Evolutionary conservation across 2,797 vertebrate species (phyloP).

Genomic region (Parauchenoglanis ngamensis): DNA sequence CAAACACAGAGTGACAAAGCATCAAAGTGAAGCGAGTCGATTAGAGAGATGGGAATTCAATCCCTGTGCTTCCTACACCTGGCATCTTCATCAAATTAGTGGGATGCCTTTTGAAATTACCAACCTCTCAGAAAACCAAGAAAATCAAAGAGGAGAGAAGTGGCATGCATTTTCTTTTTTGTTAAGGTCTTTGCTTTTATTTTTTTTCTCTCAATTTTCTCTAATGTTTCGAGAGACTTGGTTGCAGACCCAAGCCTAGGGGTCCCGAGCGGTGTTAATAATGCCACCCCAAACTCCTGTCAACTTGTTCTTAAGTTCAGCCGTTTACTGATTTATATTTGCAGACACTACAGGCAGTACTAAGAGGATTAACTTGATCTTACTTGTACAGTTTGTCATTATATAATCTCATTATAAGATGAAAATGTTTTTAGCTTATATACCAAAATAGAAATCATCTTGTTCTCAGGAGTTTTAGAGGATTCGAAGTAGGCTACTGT

Average conservation of each 20-base stretch:
- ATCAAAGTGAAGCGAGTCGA: conserved; percentile 20
- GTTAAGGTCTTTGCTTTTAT: conserved; percentile 22
- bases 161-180: neutral
- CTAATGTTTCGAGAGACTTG: neutral
- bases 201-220: conserved; percentile 14
- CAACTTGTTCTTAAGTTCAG: conserved; percentile 22
- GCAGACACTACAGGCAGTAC: neutral
- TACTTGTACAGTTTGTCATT: neutral
- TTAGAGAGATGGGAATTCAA: neutral
- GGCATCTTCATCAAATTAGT: conserved; percentile 53
- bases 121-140: conserved; percentile 46
- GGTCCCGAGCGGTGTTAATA: conserved; percentile 51
- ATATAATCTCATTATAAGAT: neutral
- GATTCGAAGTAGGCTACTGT: neutral
- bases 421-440: neutral
- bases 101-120: conserved; percentile 48
- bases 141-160: conserved; percentile 51
- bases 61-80: conserved; percentile 27
- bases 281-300: neutral
- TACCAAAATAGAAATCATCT: neutral
- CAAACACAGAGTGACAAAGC: conserved; percentile 12
- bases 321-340: neutral
- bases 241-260: conserved; percentile 38
- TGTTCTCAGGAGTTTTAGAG: neutral
- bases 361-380: neutral